Evolutionary conservation across 2,888 invertebrate species (phyloP).

Genomic region (Notocelia uddmanniana): DNA sequence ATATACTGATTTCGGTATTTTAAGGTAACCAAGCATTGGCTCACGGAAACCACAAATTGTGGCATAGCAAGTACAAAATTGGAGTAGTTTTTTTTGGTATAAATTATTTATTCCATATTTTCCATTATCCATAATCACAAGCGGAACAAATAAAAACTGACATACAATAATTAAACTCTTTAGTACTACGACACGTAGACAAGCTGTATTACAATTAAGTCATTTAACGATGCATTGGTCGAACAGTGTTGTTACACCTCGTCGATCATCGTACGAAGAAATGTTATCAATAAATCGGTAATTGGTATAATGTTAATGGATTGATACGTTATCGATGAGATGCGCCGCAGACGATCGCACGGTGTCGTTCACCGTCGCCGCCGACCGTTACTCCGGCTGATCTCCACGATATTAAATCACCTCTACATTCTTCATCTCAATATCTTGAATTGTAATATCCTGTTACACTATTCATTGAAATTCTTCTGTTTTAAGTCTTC

Average conservation of each 20-base stretch:
- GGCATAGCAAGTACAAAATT: too few species aligned
- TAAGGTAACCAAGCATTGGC: too few species aligned
- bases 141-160: not conserved
- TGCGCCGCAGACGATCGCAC: slow-evolving; percentile 61
- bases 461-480: slow-evolving; percentile 8
- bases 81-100: too few species aligned
- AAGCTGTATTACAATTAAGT: slow-evolving; percentile 10
- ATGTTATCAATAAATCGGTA: slow-evolving; percentile 51
- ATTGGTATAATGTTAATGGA: slow-evolving; percentile 53
- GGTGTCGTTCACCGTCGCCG: slow-evolving; percentile 69
- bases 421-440: slow-evolving; percentile 45
- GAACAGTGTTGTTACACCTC: slow-evolving; percentile 30
- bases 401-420: slow-evolving; percentile 57
- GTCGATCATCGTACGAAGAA: slow-evolving; percentile 33
- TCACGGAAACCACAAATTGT: too few species aligned
- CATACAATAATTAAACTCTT: not conserved
- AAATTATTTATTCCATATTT: not conserved
- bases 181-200: not conserved
- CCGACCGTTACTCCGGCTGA: slow-evolving; percentile 58
- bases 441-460: slow-evolving; percentile 36
- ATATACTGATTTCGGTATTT: too few species aligned
- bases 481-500: not conserved
- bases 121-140: not conserved
- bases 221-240: slow-evolving; percentile 22
- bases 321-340: slow-evolving; percentile 56